phyloP scores from a whole-genome alignment of 2,888 invertebrate genomes.

The Pseudococcus jackbeardsleyi region DNA sequence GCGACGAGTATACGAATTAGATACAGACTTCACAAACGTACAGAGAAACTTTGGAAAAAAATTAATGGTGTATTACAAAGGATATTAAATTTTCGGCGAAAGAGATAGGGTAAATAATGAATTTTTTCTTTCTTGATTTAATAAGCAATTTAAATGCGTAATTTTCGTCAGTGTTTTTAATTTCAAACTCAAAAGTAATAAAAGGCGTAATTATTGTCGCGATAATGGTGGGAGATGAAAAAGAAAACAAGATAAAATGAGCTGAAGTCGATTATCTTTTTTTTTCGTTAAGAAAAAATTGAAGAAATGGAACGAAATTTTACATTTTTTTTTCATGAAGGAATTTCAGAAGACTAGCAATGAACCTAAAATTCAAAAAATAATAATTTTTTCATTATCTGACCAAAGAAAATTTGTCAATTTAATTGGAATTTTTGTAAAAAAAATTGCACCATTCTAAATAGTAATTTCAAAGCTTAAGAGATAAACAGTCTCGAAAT shows the following conservation, averaged over 20 bases:
- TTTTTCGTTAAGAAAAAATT: too few species aligned
- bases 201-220: background rate
- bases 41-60: background rate
- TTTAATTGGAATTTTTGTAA: too few species aligned
- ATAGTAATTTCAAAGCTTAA: too few species aligned
- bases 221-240: background rate
- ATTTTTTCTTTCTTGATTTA: background rate
- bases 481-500: too few species aligned
- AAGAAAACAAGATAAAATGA: background rate
- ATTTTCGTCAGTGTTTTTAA: background rate
- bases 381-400: too few species aligned
- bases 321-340: too few species aligned
- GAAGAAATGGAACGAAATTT: too few species aligned
- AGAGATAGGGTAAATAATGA: constrained; percentile 4
- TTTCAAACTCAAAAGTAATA: background rate
- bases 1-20: background rate
- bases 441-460: too few species aligned
- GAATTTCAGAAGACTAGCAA: too few species aligned
- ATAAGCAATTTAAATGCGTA: background rate
- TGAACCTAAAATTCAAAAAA: too few species aligned
- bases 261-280: background rate
- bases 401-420: too few species aligned
- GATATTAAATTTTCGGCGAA: background rate
- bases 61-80: background rate
- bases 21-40: background rate